Evolutionary conservation across 2,888 invertebrate genomes (phyloP).

Genomic region (Drosophila vallismaia): DNA sequence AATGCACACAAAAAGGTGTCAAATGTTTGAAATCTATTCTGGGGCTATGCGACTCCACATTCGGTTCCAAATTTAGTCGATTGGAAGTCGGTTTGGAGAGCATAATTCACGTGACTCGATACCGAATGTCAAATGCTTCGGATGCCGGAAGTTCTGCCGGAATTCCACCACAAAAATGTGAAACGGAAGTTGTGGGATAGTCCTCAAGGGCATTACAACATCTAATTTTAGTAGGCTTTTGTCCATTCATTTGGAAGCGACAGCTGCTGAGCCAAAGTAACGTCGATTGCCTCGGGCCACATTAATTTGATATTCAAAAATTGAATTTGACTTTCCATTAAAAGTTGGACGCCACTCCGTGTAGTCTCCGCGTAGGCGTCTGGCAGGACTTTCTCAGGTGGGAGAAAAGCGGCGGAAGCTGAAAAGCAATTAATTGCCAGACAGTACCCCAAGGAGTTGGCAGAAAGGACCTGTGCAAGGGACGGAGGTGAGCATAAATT

Average conservation of each 20-base stretch:
- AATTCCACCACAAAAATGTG: slow-evolving; percentile 24
- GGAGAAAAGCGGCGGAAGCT: slow-evolving; percentile 19
- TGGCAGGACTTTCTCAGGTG: slow-evolving; percentile 33
- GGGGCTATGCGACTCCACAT: slow-evolving; percentile 6
- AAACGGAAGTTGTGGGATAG: slow-evolving; percentile 64
- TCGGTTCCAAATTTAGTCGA: slow-evolving; percentile 61
- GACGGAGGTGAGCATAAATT: slow-evolving; percentile 71
- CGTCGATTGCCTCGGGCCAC: slow-evolving; percentile 44
- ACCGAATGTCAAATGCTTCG: slow-evolving; percentile 34
- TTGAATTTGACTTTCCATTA: slow-evolving; percentile 78
- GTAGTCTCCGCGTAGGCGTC: slow-evolving; percentile 39
- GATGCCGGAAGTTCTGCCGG: slow-evolving; percentile 65
- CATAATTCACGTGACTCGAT: slow-evolving; percentile 65
- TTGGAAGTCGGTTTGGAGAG: slow-evolving; percentile 54
- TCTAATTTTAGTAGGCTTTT: slow-evolving; percentile 4
- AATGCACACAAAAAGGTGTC: slow-evolving; percentile 47
- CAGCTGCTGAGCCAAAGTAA: slow-evolving; percentile 34
- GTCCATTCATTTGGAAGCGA: slow-evolving; percentile 1
- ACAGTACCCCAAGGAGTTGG: slow-evolving; percentile 1
- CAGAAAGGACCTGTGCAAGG: slow-evolving; percentile 17
- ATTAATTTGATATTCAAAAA: slow-evolving; percentile 73
- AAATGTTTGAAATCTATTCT: slow-evolving; percentile 22
- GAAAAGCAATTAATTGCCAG: slow-evolving; percentile 68
- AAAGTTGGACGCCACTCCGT: slow-evolving; percentile 51
- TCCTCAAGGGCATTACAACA: slow-evolving; percentile 65